Conservation (phyloP, 1,140 invertebrate species). For the Homalodisca vitripennis region DNA sequence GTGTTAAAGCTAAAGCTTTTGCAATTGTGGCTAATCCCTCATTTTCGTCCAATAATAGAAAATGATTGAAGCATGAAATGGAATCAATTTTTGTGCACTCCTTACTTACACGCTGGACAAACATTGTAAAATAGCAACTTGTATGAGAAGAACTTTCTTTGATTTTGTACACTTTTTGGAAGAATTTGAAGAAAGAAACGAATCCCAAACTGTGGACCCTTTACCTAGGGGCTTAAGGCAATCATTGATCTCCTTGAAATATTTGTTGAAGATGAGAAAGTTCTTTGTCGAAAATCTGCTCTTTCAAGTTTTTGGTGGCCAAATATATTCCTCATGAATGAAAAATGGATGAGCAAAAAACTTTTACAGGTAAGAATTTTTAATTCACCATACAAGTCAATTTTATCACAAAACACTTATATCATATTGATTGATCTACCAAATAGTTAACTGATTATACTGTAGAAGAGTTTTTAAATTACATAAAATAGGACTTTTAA, state of each 20-base stretch:
- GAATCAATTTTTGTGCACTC: slow-evolving; percentile 49
- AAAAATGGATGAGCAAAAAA: slow-evolving; percentile 45
- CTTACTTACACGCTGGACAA: slow-evolving; percentile 38
- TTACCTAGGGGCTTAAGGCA: slow-evolving; percentile 47
- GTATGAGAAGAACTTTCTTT: slow-evolving; percentile 31
- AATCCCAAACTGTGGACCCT: slow-evolving; percentile 37
- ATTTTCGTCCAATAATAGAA: slow-evolving; percentile 46
- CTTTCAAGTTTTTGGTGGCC: slow-evolving; percentile 56
- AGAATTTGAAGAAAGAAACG: slow-evolving; percentile 36
- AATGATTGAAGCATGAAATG: slow-evolving; percentile 46
- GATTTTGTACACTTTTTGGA: slow-evolving; percentile 35
- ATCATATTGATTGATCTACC: too few species aligned
- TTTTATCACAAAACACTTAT: too few species aligned
- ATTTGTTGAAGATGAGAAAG: slow-evolving; percentile 57
- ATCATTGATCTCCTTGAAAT: slow-evolving; percentile 52
- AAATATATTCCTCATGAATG: slow-evolving; percentile 45
- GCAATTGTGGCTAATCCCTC: slow-evolving; percentile 53
- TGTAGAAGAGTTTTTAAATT: too few species aligned
- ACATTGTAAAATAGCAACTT: background rate
- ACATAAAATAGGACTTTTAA: too few species aligned
- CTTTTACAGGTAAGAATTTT: slow-evolving; percentile 46
- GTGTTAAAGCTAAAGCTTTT: slow-evolving; percentile 59
- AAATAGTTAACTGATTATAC: too few species aligned
- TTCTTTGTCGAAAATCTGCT: slow-evolving; percentile 57
- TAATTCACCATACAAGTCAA: too few species aligned